Evolutionary conservation across 2,888 invertebrate species (phyloP).

Genomic region (Gymnoscelis rufifasciata): DNA sequence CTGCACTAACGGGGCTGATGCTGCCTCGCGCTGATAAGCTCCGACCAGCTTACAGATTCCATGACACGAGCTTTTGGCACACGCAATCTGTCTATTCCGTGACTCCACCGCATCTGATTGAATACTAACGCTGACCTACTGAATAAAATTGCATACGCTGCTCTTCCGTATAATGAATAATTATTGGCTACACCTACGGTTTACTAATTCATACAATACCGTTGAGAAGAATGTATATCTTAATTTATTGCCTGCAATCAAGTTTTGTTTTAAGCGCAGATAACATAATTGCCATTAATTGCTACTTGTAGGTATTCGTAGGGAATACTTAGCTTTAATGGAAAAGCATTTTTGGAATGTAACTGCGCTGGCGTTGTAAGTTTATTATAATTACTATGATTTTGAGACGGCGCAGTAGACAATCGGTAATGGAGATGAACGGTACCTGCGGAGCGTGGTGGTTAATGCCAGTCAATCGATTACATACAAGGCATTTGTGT

Average conservation of each 20-base stretch:
- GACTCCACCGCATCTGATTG: conserved; percentile 6
- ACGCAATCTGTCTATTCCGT: conserved; percentile 18
- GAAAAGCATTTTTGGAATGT: conserved; percentile 24
- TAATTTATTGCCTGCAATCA: conserved; percentile 26
- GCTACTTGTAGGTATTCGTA: conserved; percentile 24
- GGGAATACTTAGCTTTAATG: conserved; percentile 19
- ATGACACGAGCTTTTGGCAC: conserved; percentile 34
- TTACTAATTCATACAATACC: conserved; percentile 13
- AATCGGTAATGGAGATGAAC: conserved; percentile 32
- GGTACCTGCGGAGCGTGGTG: conserved; percentile 39
- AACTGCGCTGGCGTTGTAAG: conserved; percentile 27
- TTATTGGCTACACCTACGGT: conserved; percentile 9
- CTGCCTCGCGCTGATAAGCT: conserved; percentile 39
- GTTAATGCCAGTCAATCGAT: conserved; percentile 44
- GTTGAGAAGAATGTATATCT: conserved; percentile 19
- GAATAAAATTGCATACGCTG: conserved; percentile 1
- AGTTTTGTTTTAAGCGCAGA: conserved; percentile 24
- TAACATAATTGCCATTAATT: conserved; percentile 28
- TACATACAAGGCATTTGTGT: conserved; percentile 37
- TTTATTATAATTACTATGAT: conserved; percentile 29
- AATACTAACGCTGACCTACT: conserved; percentile 3
- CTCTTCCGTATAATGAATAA: conserved; percentile 4
- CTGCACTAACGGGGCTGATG: conserved; percentile 49
- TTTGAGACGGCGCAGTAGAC: conserved; percentile 24
- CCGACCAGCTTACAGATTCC: conserved; percentile 35